Evolutionary conservation across 2,797 vertebrate genomes (phyloP), one percentile per base, ranked within the genome.

Genomic region (Melanotaenia pygmaea): DNA sequence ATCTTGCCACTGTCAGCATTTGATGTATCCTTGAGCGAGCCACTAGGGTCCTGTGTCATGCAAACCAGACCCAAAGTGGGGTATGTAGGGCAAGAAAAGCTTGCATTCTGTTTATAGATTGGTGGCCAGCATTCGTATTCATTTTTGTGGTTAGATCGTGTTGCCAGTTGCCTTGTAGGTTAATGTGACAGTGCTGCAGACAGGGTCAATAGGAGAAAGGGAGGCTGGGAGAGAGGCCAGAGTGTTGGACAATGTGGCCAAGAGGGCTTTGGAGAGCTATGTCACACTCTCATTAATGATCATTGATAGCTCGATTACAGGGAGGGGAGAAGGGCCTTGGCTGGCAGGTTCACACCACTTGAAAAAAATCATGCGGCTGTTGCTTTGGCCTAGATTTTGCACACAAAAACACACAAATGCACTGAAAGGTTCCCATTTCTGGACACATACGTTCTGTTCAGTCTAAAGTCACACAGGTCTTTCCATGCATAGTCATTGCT

Each of bases 1-100:
- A 79, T 94, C 95, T 94, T 94, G 94, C 94, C 85, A 94, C 91
- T 89, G 93, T 94, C 95, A 94, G 92, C 91, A 38, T 93, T 94
- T 86, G 87, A 90, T 85, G 81, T 72, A 82, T 84, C 92, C 83
- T 90, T 90, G 85, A 89, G 79, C 65, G 16, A 79, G 84, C 80
- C 58, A 26, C 78, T 64, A 8, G 80, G 81, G 82, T 87, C 77
- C 75, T 40, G 77, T 86, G 89, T 88, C 81, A 74, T 72, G 88
- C 84, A 87, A 90, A 87, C 64, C 11, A 84, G 76, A 86, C 32
- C 40, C 10, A 24, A 1, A 43, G 58, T n/a, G 43, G 68, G 51
- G 37, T 34, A 2, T 22, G 54, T 12, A n/a, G 57, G 32, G 35
- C 9, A 30, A 34, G 37, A 34, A 22, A 35, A 65, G 63, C 66